A percentile compares a stretch with the other conserved stretches of the same genome.
Evolutionary conservation across 2,888 invertebrate genomes (phyloP).

Genomic region (Ectropis crepuscularia): DNA sequence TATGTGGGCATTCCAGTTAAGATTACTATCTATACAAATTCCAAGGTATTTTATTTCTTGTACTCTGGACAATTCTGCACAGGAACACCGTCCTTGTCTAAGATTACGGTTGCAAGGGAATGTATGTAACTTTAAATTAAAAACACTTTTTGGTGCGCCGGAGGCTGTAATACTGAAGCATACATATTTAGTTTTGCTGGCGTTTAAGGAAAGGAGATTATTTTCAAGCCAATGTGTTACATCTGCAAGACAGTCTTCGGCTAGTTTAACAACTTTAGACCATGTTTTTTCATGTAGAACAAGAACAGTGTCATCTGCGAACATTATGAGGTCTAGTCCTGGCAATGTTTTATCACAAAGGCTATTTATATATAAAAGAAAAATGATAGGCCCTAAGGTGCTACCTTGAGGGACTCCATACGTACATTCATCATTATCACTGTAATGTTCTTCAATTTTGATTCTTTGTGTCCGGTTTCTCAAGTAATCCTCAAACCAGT

Average conservation of each 20-base stretch:
- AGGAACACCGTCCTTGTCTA: too few species aligned
- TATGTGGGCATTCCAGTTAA: too few species aligned
- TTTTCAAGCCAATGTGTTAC: not conserved
- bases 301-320: not conserved
- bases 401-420: not conserved
- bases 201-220: not conserved
- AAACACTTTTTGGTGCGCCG: too few species aligned
- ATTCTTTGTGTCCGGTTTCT: not conserved
- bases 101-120: too few species aligned
- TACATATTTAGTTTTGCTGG: too few species aligned
- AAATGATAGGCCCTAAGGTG: not conserved
- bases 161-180: too few species aligned
- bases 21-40: too few species aligned
- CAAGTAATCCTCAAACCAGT: not conserved
- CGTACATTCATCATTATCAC: not conserved
- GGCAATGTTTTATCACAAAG: not conserved
- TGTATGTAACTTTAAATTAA: too few species aligned
- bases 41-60: too few species aligned
- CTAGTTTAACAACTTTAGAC: not conserved
- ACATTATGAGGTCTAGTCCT: not conserved
- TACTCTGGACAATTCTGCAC: too few species aligned
- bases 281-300: not conserved
- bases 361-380: not conserved
- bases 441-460: not conserved
- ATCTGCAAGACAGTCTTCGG: conserved; percentile 1